Base-by-base conservation (phyloP, 2,888 invertebrate species). In the Drosophila austrosaltans region DNA sequence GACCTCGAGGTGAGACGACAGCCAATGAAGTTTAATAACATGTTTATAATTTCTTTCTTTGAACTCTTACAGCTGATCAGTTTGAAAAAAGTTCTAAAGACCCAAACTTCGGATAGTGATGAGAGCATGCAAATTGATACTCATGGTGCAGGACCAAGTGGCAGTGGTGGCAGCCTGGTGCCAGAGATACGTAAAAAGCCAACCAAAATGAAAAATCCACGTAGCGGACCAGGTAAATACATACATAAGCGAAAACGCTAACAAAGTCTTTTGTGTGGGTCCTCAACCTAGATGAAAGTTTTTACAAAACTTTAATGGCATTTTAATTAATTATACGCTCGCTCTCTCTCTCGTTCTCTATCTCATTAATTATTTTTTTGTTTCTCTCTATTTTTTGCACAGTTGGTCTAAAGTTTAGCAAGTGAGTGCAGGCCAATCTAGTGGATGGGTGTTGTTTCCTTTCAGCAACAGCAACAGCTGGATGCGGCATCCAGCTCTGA, bases 11-110 rank as follows among this genome's bases (percentile, higher is more conserved):
- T 98, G 90, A 92, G 91, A 4, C 3, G 2, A 2, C 16, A 59
- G 10, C 10, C 7, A 6, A 20, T 7, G 16, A 36, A 36, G 8
- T 10, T 16, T 3, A 16, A 32, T 25, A 40, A 48, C 16, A 48
- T 12, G 20, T 1, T n/a, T 59, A 20, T 10, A 36, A n/a, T 42
- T 40, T 16, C 28, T 36, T 36, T 36, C 8, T 36, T 16, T 16
- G 16, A 36, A 56, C 30, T 63, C 30, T 22, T 2, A 0, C 48
- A 98, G 97, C 96, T 98, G 80, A 91, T 95, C 10, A 96, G 96
- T 91, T 96, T 98, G 84, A 98, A 97, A 93, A 98, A 98, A 93
- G 96, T 96, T 1, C 93, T 98, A 42, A 97, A 97, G 91, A 95
- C 95, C 28, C 97, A 97, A 88, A 93, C 94, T 8, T 94, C 95